Evolutionary conservation across 2,113 vertebrate genomes (phyloP), one percentile per base, ranked within the genome.

Genomic region (Leptodactylus fuscus): DNA sequence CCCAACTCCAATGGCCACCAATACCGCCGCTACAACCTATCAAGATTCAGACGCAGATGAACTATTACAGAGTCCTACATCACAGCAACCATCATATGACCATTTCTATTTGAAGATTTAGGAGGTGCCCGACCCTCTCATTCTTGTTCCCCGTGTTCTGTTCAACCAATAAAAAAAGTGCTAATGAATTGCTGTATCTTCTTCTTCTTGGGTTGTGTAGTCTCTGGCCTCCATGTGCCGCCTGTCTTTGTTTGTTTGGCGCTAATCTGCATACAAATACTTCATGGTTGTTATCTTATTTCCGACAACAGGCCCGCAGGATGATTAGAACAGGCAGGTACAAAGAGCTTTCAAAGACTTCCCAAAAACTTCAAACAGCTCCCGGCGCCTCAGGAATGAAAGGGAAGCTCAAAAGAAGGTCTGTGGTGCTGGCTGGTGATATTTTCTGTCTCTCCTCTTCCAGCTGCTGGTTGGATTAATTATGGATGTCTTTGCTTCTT

Each of bases 381-480:
- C 83, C 83, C 62, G 49, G 46, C 38, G 65, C 83, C 83, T 46
- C 76, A 80, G 49, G 83, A 85, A 85, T 85, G 76, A 85, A 85
- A 80, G 83, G 51, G 83, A 85, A 85, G 76, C 83, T 85, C 41
- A 85, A 85, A 85, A 36, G 74, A 85, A 51, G 76, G 83, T 85
- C 76, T 76, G 62, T 27, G 34, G 60, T 46, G 62, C 49, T 85
- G 51, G 74, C 44, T 85, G 83, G 48, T 69, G 83, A 78, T 78
- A 85, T 85, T 71, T 71, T 77, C 75, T 32, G 76, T 51, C 62
- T 24, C 75, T 77, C 60, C 60, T 80, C 62, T 70, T 71, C 83
- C 76, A 85, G 83, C 83, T 85, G 83, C 83, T 32, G 65, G n/a
- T 70, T 71, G 83, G 83, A 85, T 85, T 80, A 85, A 85, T 85